Conservation (phyloP, 2,888 invertebrate genomes). For the Thymelicus sylvestris region DNA sequence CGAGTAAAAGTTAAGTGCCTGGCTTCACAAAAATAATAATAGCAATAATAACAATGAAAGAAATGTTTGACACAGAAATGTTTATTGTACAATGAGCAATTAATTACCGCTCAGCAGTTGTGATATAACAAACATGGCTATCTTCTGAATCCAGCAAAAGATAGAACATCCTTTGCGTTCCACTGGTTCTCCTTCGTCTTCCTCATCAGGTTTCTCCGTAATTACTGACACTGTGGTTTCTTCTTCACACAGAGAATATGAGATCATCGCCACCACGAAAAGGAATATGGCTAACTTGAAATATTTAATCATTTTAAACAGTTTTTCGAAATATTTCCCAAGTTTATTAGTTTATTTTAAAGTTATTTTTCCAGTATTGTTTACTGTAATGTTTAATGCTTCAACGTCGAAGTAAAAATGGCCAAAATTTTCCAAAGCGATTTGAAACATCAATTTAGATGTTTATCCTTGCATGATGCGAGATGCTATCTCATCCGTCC, state of each 20-base stretch:
- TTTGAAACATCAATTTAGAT: slow-evolving; percentile 26
- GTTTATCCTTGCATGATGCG: slow-evolving; percentile 22
- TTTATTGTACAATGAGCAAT: slow-evolving; percentile 1
- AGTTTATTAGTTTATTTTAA: not conserved
- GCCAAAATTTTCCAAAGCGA: slow-evolving; percentile 11
- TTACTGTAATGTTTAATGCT: slow-evolving; percentile 1
- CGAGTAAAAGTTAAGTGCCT: too few relatives aligned
- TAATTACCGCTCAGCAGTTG: slow-evolving; percentile 68
- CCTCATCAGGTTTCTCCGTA: slow-evolving; percentile 58
- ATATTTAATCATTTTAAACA: slow-evolving; percentile 46
- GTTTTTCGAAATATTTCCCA: not conserved
- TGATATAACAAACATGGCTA: slow-evolving; percentile 78
- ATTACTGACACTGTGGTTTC: slow-evolving; percentile 57
- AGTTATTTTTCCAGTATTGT: too few relatives aligned
- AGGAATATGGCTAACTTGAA: slow-evolving; percentile 55
- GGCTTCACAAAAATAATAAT: too few relatives aligned
- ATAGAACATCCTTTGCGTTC: slow-evolving; percentile 73
- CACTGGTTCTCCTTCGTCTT: slow-evolving; percentile 70
- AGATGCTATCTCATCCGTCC: slow-evolving; percentile 20
- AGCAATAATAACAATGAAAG: not conserved
- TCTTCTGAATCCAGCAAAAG: slow-evolving; percentile 83
- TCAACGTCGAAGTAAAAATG: slow-evolving; percentile 8
- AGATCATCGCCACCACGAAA: slow-evolving; percentile 52
- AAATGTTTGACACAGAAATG: not conserved
- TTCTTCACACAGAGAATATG: slow-evolving; percentile 63